Conservation (phyloP, 1,140 invertebrate species). For the Cydia strobilella region DNA sequence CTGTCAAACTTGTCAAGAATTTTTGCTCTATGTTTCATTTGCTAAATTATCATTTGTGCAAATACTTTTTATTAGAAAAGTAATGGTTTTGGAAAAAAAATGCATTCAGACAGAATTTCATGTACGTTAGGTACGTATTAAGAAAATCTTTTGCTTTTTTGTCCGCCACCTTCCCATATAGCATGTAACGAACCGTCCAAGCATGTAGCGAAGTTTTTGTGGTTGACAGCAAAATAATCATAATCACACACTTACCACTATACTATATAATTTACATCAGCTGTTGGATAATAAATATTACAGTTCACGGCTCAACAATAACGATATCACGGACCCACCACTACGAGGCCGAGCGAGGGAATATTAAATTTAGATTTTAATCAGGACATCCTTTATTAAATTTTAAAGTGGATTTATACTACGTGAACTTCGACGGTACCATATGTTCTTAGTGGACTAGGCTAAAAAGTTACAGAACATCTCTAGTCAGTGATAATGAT, state of each 20-base stretch:
- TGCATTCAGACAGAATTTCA: too few species aligned
- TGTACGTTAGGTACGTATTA: too few species aligned
- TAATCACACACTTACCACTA: neutral
- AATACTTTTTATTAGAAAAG: too few species aligned
- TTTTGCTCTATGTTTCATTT: too few species aligned
- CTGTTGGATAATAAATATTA: neutral
- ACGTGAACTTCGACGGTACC: conserved; percentile 16
- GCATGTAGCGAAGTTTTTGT: too few species aligned
- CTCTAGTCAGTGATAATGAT: too few species aligned
- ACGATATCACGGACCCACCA: conserved; percentile 24
- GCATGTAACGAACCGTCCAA: too few species aligned
- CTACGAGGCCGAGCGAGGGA: conserved; percentile 8
- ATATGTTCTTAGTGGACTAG: neutral
- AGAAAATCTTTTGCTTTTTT: too few species aligned
- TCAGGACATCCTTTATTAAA: conserved; percentile 31
- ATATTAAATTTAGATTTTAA: conserved; percentile 32
- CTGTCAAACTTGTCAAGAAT: too few species aligned
- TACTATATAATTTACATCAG: neutral
- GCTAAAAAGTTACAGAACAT: neutral
- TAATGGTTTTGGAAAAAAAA: too few species aligned
- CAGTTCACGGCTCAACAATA: conserved; percentile 18
- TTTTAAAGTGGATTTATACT: conserved; percentile 23
- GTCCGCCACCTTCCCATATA: too few species aligned
- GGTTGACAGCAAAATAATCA: neutral
- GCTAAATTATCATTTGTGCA: too few species aligned